Evolutionary conservation across 2,797 vertebrate species (phyloP).

Genomic region (Hoplostethus atlanticus): DNA sequence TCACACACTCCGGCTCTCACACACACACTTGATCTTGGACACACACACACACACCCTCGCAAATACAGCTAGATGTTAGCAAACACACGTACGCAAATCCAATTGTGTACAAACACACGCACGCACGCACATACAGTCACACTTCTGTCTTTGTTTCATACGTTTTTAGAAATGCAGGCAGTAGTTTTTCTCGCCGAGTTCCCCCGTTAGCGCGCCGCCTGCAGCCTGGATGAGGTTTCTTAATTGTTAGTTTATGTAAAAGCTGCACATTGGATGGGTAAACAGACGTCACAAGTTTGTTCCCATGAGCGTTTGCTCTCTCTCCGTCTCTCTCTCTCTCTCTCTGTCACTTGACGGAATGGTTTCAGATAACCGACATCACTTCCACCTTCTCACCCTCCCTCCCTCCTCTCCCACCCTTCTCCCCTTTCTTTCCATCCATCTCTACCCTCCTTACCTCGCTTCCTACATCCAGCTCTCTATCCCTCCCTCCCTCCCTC

Average conservation of each 20-base stretch:
- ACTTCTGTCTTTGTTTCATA: not conserved
- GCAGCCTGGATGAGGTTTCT: slow-evolving; percentile 66
- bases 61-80: not conserved
- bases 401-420: not conserved
- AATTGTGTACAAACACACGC: not conserved
- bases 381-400: slow-evolving; percentile 10
- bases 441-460: not conserved
- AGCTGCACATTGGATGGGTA: slow-evolving; percentile 61
- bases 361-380: slow-evolving; percentile 57
- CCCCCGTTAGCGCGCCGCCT: slow-evolving; percentile 50
- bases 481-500: slow-evolving; percentile 5
- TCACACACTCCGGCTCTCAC: not conserved
- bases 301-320: slow-evolving; percentile 38
- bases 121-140: not conserved
- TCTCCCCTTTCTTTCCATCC: not conserved
- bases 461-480: slow-evolving; percentile 22
- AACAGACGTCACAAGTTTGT: slow-evolving; percentile 65
- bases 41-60: not conserved
- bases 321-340: not conserved
- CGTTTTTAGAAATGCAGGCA: slow-evolving; percentile 34
- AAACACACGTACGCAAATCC: not conserved
- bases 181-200: slow-evolving; percentile 37
- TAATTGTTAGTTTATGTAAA: slow-evolving; percentile 77
- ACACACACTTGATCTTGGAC: slow-evolving; percentile 6
- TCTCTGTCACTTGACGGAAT: slow-evolving; percentile 38